Base-by-base conservation (phyloP, 2,797 vertebrate genomes). In the Pelodytes ibericus region DNA sequence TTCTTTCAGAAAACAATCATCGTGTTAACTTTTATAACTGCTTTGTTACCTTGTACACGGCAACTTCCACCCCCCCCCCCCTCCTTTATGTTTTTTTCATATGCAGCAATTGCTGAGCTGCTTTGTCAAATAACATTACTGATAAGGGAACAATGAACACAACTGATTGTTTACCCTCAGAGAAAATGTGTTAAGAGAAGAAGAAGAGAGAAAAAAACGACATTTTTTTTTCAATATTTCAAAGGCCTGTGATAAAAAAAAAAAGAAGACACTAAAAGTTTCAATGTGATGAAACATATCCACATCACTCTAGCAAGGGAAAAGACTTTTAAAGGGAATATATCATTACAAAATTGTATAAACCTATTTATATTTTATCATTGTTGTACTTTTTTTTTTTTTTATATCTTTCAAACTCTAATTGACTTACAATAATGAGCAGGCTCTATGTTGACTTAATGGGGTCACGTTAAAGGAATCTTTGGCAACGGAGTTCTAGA, bases 161-260 rank as follows among this genome's bases (percentile, higher is more conserved):
- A 20, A n/a, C n/a, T 39, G 31, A 62, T 62, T 24, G 10, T 62
- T 62, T 24, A 2, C 1, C 60, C 60, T 62, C 9, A 20, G 60
- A 62, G 60, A 62, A 62, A 62, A 62, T 13, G 25, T 39, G 60
- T 36, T 58, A 58, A 27, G 56, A 58, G 13, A 58, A 58, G n/a
- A n/a, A n/a, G n/a, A n/a, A n/a, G n/a, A n/a, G n/a, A n/a, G n/a
- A 58, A 39, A 53, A 49, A 49, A 49, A 2, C 11, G 16, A 49
- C n/a, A 61, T 31, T 20, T 62, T 62, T 3, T 7, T 22, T 36
- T 36, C n/a, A n/a, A n/a, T n/a, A n/a, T 39, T 62, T 62, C 60
- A 60, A 60, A 60, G 58, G 16, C 4, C 44, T 10, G n/a, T 33
- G 58, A 60, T 60, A 60, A 60, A 36, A 6, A 36, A 11, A 11